Percentiles rank a stretch among this genome's conserved stretches.
phyloP scores from a whole-genome alignment of 64 coral and sea anemone genomes.

The Stichodactyla mertensii region DNA sequence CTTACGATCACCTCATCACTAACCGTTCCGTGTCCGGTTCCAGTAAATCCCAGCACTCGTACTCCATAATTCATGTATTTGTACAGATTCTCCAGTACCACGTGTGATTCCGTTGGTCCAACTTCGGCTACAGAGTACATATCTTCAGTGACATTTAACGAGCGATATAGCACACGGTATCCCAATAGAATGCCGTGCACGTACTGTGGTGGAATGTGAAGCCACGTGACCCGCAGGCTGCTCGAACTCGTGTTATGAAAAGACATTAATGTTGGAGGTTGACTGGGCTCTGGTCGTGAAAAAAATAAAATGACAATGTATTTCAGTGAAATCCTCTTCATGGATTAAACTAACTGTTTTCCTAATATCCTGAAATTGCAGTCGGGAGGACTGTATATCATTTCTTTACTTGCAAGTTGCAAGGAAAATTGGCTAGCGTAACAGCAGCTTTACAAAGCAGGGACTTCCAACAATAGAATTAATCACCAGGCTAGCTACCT shows the following conservation, averaged over 20 bases:
- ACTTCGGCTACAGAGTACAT: slow-evolving; percentile 23
- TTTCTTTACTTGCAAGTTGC: no score
- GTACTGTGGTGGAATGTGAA: slow-evolving; percentile 13
- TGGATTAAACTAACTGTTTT: no score
- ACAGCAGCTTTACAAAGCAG: no score
- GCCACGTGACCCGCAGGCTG: slow-evolving; percentile 65
- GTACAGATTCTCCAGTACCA: slow-evolving; percentile 47
- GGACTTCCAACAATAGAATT: no score
- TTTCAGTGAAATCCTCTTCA: no score
- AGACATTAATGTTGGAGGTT: slow-evolving; percentile 44
- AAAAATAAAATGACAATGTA: background rate
- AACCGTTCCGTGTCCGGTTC: slow-evolving; percentile 47
- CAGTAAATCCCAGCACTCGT: slow-evolving; percentile 67
- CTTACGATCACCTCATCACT: slow-evolving; percentile 58
- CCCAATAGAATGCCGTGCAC: slow-evolving; percentile 67
- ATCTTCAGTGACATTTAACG: slow-evolving; percentile 66
- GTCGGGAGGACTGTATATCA: no score
- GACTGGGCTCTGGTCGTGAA: slow-evolving; percentile 59
- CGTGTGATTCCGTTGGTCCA: background rate
- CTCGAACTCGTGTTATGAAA: slow-evolving; percentile 73
- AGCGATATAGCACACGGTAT: slow-evolving; percentile 66
- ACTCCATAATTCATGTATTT: slow-evolving; percentile 86
- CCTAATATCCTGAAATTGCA: no score
- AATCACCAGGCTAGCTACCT: no score
- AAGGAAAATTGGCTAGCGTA: no score